phyloP scores from a whole-genome alignment of 2,797 vertebrate species.

The Anguilla pacifica region DNA sequence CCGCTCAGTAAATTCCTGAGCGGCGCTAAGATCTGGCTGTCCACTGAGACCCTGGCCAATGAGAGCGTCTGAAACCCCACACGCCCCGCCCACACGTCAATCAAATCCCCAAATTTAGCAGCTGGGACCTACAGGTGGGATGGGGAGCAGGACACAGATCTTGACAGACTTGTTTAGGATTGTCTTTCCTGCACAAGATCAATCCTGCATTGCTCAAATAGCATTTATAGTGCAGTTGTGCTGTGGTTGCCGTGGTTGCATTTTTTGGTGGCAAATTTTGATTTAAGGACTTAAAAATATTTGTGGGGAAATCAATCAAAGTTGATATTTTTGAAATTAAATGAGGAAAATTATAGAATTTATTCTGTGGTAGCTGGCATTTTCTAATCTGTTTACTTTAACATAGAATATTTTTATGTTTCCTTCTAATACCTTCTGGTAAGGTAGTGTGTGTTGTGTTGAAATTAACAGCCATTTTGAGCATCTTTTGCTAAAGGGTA shows the following conservation, averaged over 20 bases:
- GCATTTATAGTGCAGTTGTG: background rate
- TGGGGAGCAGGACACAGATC: background rate
- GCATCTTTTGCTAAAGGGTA: background rate
- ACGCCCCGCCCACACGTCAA: background rate
- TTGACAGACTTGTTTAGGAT: background rate
- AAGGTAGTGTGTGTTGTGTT: slow-evolving; percentile 4
- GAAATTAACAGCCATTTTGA: background rate
- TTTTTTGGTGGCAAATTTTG: background rate
- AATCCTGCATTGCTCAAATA: background rate
- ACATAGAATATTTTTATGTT: slow-evolving; percentile 13
- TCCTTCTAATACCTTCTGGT: slow-evolving; percentile 13
- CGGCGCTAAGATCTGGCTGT: slow-evolving; percentile 94
- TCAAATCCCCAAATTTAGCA: slow-evolving; percentile 16
- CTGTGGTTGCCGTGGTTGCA: background rate
- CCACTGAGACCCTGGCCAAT: slow-evolving; percentile 92
- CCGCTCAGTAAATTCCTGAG: slow-evolving; percentile 94
- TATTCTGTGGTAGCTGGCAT: slow-evolving; percentile 17
- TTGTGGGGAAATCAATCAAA: background rate
- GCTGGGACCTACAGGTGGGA: slow-evolving; percentile 7
- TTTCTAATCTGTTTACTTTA: slow-evolving; percentile 18
- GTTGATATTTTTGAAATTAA: slow-evolving; percentile 2
- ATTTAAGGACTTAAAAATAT: background rate
- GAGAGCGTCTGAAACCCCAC: slow-evolving; percentile 70
- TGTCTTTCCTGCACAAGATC: slow-evolving; percentile 53
- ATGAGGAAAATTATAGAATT: background rate